Conservation (phyloP, 2,888 invertebrate genomes). For the Microdon myrmicae region DNA sequence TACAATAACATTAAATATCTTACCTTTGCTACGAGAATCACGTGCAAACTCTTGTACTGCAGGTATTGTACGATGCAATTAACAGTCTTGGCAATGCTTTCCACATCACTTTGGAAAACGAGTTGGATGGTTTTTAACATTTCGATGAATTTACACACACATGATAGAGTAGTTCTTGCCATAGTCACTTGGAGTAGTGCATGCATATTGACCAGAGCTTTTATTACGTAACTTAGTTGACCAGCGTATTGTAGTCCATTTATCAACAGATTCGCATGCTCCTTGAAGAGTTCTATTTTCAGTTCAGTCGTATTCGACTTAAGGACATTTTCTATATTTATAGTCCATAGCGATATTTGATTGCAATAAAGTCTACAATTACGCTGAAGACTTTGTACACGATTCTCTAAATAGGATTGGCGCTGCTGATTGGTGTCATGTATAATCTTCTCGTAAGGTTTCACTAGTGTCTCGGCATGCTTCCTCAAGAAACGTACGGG, state of each 20-base stretch:
- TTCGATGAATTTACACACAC: constrained; percentile 84
- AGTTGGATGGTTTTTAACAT: constrained; percentile 81
- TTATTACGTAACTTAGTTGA: constrained; percentile 71
- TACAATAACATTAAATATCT: neutral
- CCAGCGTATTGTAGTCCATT: constrained; percentile 77
- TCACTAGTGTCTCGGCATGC: constrained; percentile 70
- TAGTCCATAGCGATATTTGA: constrained; percentile 72
- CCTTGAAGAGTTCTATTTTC: constrained; percentile 71
- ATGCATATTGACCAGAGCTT: constrained; percentile 75
- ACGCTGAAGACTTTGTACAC: constrained; percentile 72
- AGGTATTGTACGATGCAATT: constrained; percentile 84
- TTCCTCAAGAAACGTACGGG: constrained; percentile 83
- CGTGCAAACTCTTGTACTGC: constrained; percentile 77
- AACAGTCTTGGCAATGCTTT: constrained; percentile 77
- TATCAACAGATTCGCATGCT: constrained; percentile 56
- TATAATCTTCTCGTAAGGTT: constrained; percentile 67
- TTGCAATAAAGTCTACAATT: constrained; percentile 69
- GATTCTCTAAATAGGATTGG: constrained; percentile 70
- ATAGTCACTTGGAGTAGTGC: constrained; percentile 79
- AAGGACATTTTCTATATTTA: constrained; percentile 71
- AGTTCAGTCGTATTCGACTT: constrained; percentile 67
- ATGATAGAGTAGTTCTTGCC: constrained; percentile 78
- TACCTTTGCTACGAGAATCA: constrained; percentile 76
- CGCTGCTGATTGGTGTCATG: constrained; percentile 67
- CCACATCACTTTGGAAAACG: constrained; percentile 75